Percentiles rank a stretch among this genome's conserved stretches.
These are phyloP conservation scores for Eulimnadia texana DNA, from an alignment of 1,140 invertebrate genomes.

Conservation along the genomic window DNA sequence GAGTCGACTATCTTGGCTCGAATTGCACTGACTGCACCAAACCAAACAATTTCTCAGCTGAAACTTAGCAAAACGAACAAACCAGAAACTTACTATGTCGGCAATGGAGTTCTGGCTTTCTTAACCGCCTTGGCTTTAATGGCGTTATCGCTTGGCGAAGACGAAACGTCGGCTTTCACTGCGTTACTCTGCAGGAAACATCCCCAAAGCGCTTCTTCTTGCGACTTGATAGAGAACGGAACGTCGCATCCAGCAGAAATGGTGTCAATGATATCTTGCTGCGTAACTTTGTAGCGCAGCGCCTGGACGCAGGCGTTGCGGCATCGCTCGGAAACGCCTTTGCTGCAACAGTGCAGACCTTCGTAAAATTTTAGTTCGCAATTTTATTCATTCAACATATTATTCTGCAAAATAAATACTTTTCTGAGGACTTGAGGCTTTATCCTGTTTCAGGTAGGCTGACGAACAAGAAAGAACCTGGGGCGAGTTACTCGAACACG, in stretches of 20 bases:
- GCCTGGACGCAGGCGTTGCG: not conserved
- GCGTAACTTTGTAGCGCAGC: not conserved
- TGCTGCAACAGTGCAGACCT: not conserved
- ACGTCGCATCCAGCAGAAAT: not conserved
- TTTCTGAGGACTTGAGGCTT: not conserved
- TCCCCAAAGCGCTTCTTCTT: not conserved
- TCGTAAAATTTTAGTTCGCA: no score
- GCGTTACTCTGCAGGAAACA: not conserved
- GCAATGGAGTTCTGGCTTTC: not conserved
- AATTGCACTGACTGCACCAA: not conserved
- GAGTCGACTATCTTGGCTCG: constrained; percentile 14
- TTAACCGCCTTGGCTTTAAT: not conserved
- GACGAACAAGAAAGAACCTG: not conserved
- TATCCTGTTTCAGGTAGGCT: not conserved
- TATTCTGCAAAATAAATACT: no score
- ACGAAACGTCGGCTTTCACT: not conserved
- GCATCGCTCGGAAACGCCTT: not conserved
- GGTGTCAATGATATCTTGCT: not conserved
- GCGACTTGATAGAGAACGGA: not conserved
- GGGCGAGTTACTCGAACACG: not conserved
- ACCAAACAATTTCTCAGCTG: not conserved
- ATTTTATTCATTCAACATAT: no score
- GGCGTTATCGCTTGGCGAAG: not conserved
- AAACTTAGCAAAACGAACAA: not conserved
- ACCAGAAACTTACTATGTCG: not conserved